Percentiles rank a stretch among this genome's conserved stretches.
These are phyloP conservation scores for Iselma pallidipennis DNA, from an alignment of 2,888 invertebrate genomes.

Conservation along the genomic window DNA sequence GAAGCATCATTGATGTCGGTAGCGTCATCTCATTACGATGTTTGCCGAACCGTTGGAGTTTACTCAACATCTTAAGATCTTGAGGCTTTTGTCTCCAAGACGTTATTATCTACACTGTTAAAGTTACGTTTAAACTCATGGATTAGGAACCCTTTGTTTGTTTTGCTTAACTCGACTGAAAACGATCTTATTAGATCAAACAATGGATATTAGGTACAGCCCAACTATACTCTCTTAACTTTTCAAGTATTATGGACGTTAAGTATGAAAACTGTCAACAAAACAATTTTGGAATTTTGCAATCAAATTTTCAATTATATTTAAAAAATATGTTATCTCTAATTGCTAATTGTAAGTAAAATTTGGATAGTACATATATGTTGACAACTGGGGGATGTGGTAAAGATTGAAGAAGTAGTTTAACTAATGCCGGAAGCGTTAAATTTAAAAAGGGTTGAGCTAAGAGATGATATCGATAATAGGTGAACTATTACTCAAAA, in stretches of 20 bases:
- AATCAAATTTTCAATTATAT: neutral
- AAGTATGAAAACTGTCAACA: neutral
- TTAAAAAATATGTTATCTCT: neutral
- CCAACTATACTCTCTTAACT: conserved; percentile 14
- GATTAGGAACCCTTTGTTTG: conserved; percentile 47
- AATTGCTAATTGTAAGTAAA: too few species aligned
- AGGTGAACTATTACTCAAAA: too few species aligned
- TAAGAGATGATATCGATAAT: conserved; percentile 17
- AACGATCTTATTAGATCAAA: conserved; percentile 48
- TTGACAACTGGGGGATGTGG: conserved; percentile 1
- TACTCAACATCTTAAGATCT: conserved; percentile 44
- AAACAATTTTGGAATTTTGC: neutral
- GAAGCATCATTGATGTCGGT: conserved; percentile 31
- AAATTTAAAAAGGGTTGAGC: conserved; percentile 7
- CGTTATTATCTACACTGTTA: conserved; percentile 38
- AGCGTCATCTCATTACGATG: conserved; percentile 45
- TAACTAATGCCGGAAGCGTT: conserved; percentile 1
- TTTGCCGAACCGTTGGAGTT: conserved; percentile 46
- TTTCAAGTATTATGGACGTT: conserved; percentile 1
- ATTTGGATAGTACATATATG: neutral
- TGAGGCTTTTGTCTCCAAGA: conserved; percentile 43
- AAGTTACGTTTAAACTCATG: conserved; percentile 41
- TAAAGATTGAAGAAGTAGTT: neutral
- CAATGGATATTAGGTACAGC: conserved; percentile 27
- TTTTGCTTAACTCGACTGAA: conserved; percentile 46